A percentile compares a stretch with the other conserved stretches of the same genome.
Conservation (phyloP, 2,797 vertebrate species). For the Carapus acus region DNA sequence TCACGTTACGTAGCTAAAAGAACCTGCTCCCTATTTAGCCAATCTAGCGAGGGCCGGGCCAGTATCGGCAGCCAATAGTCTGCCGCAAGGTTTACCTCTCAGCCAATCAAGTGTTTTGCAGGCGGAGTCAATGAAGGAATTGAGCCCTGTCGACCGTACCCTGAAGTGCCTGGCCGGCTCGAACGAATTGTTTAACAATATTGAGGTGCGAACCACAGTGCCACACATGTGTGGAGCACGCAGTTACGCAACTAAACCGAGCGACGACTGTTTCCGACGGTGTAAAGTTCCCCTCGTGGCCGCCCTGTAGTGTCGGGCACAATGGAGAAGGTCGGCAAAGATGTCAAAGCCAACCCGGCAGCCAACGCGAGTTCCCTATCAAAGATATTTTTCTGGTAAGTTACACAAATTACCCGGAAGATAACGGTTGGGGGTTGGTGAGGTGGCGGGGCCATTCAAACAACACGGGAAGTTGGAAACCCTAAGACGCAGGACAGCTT, state of each 20-base stretch:
- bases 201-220: too few relatives aligned
- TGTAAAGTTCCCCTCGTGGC: background rate
- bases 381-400: conserved; percentile 67
- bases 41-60: background rate
- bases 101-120: conserved; percentile 27
- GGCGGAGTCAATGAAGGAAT: background rate
- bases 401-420: background rate
- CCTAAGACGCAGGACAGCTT: too few relatives aligned
- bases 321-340: conserved; percentile 47
- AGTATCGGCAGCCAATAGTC: conserved; percentile 12
- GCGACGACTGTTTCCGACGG: background rate
- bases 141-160: accelerated
- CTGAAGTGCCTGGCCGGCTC: background rate
- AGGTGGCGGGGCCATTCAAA: conserved; percentile 26
- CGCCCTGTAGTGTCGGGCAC: background rate
- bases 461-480: background rate
- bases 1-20: background rate
- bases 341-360: conserved; percentile 56
- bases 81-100: accelerated
- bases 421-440: background rate
- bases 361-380: conserved; percentile 56
- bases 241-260: background rate
- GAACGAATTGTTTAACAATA: background rate
- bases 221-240: conserved; percentile 1
- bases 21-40: background rate